A percentile compares a stretch with the other conserved stretches of the same genome.
Evolutionary conservation across 2,113 vertebrate species (phyloP).

Genomic region (Perccottus glenii): DNA sequence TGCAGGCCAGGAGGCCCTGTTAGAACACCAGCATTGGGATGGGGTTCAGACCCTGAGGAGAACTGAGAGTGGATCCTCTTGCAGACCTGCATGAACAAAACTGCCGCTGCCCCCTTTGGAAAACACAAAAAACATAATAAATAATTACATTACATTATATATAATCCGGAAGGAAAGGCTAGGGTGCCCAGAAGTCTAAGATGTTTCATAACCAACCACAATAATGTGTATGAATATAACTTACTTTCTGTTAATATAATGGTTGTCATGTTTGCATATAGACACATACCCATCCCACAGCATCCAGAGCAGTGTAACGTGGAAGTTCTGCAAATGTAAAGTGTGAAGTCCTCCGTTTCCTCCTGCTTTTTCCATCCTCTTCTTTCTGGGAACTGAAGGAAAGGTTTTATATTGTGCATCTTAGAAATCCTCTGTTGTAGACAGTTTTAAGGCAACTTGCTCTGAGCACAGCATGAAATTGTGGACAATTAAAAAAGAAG

Average conservation of each 20-base stretch:
- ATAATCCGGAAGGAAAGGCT: no score
- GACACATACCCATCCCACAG: conserved; percentile 79
- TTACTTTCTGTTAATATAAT: no score
- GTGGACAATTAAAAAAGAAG: conserved; percentile 22
- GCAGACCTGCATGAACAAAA: conserved; percentile 82
- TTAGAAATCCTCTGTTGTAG: not conserved
- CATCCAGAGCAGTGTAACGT: conserved; percentile 79
- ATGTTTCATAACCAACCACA: not conserved
- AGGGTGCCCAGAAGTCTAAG: no score
- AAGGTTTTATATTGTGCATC: conserved; percentile 3
- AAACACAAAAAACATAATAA: conserved; percentile 1
- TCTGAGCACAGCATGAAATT: conserved; percentile 30
- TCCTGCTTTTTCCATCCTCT: conserved; percentile 67
- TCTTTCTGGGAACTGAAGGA: conserved; percentile 69
- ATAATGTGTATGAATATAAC: no score
- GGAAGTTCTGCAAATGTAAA: conserved; percentile 68
- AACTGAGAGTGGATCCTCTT: conserved; percentile 76
- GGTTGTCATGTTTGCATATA: not conserved
- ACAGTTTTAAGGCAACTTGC: conserved; percentile 11
- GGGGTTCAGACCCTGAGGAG: conserved; percentile 57
- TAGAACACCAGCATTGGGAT: conserved; percentile 20
- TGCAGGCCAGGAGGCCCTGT: conserved; percentile 26
- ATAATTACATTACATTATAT: not conserved
- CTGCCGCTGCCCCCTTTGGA: conserved; percentile 75
- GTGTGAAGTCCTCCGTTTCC: conserved; percentile 68